These are phyloP conservation scores for Podarcis lilfordi DNA, from an alignment of 2,797 vertebrate genomes.

Conservation along the genomic window DNA sequence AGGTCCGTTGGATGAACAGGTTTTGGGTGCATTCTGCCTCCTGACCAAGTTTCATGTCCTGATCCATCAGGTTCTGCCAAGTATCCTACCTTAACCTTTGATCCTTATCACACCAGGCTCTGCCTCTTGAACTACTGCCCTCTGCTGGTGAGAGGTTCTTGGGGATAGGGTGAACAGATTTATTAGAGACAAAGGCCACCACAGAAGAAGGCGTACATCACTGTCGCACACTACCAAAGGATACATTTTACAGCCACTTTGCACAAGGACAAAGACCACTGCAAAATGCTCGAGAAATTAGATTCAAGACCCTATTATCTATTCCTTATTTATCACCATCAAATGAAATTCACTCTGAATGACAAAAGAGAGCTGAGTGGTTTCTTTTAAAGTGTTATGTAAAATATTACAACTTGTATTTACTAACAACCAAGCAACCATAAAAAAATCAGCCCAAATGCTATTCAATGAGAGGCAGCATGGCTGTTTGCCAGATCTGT, in stretches of 20 bases:
- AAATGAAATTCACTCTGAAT: neutral
- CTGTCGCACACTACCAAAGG: neutral
- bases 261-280: neutral
- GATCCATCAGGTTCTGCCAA: neutral
- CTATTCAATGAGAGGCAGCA: slow-evolving; percentile 46
- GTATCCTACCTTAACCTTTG: neutral
- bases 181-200: neutral
- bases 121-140: neutral
- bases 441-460: slow-evolving; percentile 59
- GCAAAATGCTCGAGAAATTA: neutral
- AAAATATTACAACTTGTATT: slow-evolving; percentile 66
- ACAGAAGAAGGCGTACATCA: neutral
- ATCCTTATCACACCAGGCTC: neutral
- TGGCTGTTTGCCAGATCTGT: slow-evolving; percentile 74
- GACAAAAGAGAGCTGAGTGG: slow-evolving; percentile 36
- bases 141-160: neutral
- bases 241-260: slow-evolving; percentile 20
- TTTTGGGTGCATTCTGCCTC: neutral
- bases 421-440: slow-evolving; percentile 51
- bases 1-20: neutral
- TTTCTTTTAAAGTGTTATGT: slow-evolving; percentile 32
- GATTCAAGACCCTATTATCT: slow-evolving; percentile 17
- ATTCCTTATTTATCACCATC: slow-evolving; percentile 20
- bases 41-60: neutral
- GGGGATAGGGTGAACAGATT: neutral